These are phyloP conservation scores for Thalassoma bifasciatum DNA, from an alignment of 2,113 vertebrate genomes.

Conservation along the genomic window DNA sequence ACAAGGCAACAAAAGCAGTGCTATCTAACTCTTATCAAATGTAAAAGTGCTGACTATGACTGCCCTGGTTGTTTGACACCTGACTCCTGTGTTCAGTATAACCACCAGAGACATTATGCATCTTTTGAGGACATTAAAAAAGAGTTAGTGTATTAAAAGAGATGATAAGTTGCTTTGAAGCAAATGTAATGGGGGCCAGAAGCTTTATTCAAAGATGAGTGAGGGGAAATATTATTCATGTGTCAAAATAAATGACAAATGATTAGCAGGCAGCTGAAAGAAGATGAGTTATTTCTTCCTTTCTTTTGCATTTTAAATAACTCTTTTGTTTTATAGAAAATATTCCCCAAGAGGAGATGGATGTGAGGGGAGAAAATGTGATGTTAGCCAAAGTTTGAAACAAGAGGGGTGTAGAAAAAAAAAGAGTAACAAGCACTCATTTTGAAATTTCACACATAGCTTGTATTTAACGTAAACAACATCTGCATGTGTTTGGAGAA, in stretches of 20 bases:
- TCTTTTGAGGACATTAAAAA: constrained; percentile 15
- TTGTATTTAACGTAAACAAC: neutral
- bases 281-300: neutral
- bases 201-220: neutral
- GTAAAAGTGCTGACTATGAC: neutral
- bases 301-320: no score
- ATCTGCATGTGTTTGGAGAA: neutral
- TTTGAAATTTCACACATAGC: neutral
- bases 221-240: neutral
- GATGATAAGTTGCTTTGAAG: neutral
- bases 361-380: neutral
- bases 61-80: neutral
- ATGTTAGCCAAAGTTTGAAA: neutral
- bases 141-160: neutral
- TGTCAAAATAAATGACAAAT: constrained; percentile 20
- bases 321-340: neutral
- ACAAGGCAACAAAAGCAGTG: neutral
- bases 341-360: neutral
- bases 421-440: neutral
- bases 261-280: constrained; percentile 1
- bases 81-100: neutral
- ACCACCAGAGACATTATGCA: neutral
- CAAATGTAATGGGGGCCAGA: neutral
- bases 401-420: neutral
- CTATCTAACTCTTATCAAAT: no score